Base-by-base conservation (phyloP, 2,888 invertebrate genomes). In the Eremobia ochroleuca region DNA sequence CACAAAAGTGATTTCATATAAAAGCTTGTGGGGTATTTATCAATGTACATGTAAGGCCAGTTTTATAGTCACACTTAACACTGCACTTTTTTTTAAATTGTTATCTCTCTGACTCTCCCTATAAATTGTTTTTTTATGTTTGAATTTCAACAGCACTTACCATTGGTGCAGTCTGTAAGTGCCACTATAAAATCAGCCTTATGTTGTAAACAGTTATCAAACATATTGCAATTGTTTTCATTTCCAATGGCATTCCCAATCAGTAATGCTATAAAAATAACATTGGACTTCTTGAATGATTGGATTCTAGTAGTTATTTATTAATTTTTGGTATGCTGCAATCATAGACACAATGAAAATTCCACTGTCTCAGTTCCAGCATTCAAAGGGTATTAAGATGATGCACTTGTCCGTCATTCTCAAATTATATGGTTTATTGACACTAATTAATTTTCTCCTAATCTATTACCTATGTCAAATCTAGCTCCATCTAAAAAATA, bases 401-500 rank as follows among this genome's bases (percentile, higher is more conserved):
- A 64, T 58, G 40, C n/a, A 69, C 25, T 68, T 21, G 21, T 28
- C 62, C 31, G 64, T 31, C 5, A 61, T 31, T 58, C 68, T 31
- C 11, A 79, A 65, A 52, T 69, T 34, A 4, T 34, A 31, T 49
- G 52, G 43, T 64, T 43, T 52, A 58, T 72, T 46, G 43, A 69
- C 55, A 68, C 40, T 59, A 40, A 68, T 58, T 61, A 40, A 21
- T 49, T 77, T 73, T 75, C 43, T 81, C 71, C 73, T 81, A 87
- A 75, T 85, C 74, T 85, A 73, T 73, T 62, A 71, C n/a, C 43
- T 74, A 81, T 75, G 76, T 75, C 64, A 83, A 73, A 66, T 74
- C 72, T 73, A 84, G 58, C 37, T 62, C 73, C 70, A 77, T 74
- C 34, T 76, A 81, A 67, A 77, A 87, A 77, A 79, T 76, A 66